These are phyloP conservation scores for Pilophorus perplexus DNA, from an alignment of 2,888 invertebrate species.

Conservation along the genomic window DNA sequence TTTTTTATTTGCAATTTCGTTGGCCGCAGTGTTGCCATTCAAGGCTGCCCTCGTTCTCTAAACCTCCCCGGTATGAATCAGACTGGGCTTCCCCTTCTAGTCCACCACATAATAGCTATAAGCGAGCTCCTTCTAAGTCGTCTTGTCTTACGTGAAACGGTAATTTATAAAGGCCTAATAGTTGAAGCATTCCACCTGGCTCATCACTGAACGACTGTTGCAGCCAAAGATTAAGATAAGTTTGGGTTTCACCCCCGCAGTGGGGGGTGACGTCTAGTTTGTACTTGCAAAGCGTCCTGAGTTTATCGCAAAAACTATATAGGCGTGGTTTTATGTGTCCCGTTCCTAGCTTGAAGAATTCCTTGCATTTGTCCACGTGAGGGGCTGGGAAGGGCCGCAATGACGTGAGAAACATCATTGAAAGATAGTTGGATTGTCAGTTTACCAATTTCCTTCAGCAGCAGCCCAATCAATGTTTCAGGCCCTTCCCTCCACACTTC, in stretches of 20 bases:
- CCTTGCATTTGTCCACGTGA: no score
- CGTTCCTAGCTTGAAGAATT: conserved; percentile 26
- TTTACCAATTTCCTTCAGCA: no score
- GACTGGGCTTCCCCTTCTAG: conserved; percentile 35
- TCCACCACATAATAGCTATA: conserved; percentile 14
- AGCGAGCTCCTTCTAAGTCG: conserved; percentile 4
- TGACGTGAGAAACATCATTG: no score
- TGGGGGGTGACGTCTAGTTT: conserved; percentile 4
- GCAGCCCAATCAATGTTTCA: no score
- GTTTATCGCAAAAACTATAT: background rate
- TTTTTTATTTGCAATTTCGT: no score
- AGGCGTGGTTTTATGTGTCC: background rate
- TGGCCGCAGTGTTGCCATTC: no score
- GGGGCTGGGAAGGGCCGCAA: no score
- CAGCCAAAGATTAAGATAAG: conserved; percentile 38
- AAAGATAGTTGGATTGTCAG: no score
- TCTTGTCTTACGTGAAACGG: conserved; percentile 2
- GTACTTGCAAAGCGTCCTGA: conserved; percentile 5
- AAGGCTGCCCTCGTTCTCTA: no score
- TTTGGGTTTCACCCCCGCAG: background rate
- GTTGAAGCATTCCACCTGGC: conserved; percentile 33
- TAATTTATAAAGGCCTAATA: conserved; percentile 28
- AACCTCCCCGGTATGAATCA: no score
- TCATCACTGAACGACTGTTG: conserved; percentile 23
- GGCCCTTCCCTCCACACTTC: no score